A percentile compares a stretch with the other conserved stretches of the same genome.
phyloP scores from a whole-genome alignment of 2,888 invertebrate genomes.

The Melieria crassipennis region DNA sequence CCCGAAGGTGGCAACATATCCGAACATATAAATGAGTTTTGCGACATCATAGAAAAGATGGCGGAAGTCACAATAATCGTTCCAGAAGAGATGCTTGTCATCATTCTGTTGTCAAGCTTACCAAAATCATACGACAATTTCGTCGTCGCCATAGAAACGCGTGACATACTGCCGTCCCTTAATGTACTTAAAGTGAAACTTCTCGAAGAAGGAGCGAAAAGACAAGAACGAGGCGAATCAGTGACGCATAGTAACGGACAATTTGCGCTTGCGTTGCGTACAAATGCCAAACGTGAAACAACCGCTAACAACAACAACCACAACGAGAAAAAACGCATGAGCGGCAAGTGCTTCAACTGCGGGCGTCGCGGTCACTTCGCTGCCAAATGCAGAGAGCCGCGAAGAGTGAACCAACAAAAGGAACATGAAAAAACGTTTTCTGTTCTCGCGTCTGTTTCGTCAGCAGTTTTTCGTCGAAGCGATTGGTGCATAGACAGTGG shows the following conservation, averaged over 20 bases:
- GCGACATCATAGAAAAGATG: constrained; percentile 33
- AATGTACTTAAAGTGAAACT: constrained; percentile 31
- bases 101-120: constrained; percentile 41
- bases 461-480: background rate
- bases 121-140: constrained; percentile 39
- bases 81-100: constrained; percentile 34
- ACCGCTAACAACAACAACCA: background rate
- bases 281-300: constrained; percentile 10
- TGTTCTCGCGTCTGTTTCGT: background rate
- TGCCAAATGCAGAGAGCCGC: background rate
- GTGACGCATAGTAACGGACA: constrained; percentile 4
- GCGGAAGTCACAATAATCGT: constrained; percentile 32
- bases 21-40: constrained; percentile 38
- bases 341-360: constrained; percentile 32
- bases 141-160: constrained; percentile 40
- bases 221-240: constrained; percentile 24
- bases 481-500: constrained; percentile 32
- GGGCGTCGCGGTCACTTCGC: constrained; percentile 25
- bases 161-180: constrained; percentile 34
- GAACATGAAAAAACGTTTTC: background rate
- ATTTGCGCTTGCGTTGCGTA: background rate
- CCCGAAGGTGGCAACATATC: constrained; percentile 24
- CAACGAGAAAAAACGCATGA: background rate
- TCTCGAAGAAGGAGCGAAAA: constrained; percentile 31
- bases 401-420: background rate